These are phyloP conservation scores for Rhabdomys dilectus DNA, from an alignment of 2,113 vertebrate species.

Conservation along the genomic window DNA sequence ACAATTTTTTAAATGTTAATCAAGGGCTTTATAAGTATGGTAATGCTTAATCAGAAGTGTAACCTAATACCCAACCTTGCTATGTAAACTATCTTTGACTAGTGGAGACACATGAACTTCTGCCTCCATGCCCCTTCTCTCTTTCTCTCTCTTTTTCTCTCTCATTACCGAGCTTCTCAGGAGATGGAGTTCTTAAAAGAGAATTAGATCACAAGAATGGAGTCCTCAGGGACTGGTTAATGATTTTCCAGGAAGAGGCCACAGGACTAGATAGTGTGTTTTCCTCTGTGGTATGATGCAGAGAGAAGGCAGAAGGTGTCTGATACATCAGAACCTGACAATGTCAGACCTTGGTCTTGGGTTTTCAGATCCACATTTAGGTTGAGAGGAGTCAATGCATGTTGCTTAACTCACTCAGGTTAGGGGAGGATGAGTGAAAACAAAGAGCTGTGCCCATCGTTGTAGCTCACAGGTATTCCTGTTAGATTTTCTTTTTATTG, in stretches of 20 bases:
- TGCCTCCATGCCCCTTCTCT: no score
- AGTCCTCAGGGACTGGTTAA: background rate
- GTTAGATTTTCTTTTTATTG: background rate
- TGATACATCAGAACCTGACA: background rate
- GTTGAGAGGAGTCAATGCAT: background rate
- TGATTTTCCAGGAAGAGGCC: background rate
- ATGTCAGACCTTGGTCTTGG: background rate
- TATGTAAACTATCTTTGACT: no score
- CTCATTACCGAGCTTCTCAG: no score
- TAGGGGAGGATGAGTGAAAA: background rate
- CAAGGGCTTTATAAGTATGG: no score
- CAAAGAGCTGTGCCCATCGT: fast-evolving
- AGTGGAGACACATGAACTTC: no score
- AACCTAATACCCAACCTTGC: no score
- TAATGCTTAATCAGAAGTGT: no score
- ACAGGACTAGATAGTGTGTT: background rate
- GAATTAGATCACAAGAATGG: background rate
- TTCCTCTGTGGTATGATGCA: background rate
- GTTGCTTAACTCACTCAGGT: background rate
- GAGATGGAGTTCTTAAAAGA: no score
- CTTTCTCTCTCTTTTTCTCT: no score
- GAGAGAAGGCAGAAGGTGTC: background rate
- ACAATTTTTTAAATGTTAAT: no score
- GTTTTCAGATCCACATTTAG: background rate
- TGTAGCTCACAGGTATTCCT: background rate